phyloP scores from a whole-genome alignment of 2,797 vertebrate species.

The Lateolabrax maculatus region DNA sequence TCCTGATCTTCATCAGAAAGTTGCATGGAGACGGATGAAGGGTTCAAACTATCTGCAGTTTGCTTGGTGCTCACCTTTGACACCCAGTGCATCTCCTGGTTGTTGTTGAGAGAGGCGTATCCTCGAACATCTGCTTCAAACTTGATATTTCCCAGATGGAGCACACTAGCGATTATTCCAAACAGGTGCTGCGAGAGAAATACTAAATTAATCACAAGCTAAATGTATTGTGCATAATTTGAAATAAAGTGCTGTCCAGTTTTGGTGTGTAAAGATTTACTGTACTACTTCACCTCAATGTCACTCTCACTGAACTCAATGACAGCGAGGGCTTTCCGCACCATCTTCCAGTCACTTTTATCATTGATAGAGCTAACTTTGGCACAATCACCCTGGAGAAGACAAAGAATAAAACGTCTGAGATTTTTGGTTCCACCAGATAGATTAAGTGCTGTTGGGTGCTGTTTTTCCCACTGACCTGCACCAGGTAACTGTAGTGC shows the following conservation, averaged over 20 bases:
- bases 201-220: background rate
- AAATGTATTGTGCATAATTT: background rate
- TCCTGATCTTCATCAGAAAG: background rate
- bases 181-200: slow-evolving; percentile 88
- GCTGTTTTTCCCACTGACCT: slow-evolving; percentile 79
- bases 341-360: slow-evolving; percentile 91
- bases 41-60: background rate
- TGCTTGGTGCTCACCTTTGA: slow-evolving; percentile 88
- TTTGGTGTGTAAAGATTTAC: background rate
- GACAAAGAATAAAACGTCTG: background rate
- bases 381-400: slow-evolving; percentile 91
- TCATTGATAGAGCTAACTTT: slow-evolving; percentile 94
- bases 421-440: background rate
- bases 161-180: slow-evolving; percentile 92
- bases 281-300: slow-evolving; percentile 85
- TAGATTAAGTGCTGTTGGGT: background rate
- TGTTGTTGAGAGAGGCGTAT: slow-evolving; percentile 87
- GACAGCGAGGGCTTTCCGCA: slow-evolving; percentile 91
- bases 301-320: slow-evolving; percentile 91
- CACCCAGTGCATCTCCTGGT: slow-evolving; percentile 91
- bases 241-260: background rate
- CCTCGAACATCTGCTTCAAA: slow-evolving; percentile 89
- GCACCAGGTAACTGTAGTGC: slow-evolving; percentile 90
- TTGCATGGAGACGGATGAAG: background rate
- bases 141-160: slow-evolving; percentile 93